A percentile compares a stretch with the other conserved stretches of the same genome.
Conservation (phyloP, 1,140 invertebrate species). For the Vanessa atalanta region DNA sequence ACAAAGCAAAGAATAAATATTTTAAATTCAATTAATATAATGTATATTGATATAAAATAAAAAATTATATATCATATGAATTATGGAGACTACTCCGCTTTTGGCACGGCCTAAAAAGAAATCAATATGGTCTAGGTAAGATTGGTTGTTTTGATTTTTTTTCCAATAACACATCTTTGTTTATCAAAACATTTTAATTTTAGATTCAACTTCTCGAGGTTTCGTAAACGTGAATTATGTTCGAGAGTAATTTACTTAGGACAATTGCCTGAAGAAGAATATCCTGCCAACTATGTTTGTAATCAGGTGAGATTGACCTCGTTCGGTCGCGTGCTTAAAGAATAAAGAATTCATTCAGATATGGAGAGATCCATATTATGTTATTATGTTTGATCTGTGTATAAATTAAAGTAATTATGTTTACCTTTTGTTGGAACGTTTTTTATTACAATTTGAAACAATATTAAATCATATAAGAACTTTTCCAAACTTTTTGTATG, state of each 20-base stretch:
- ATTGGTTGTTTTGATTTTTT: constrained; percentile 28
- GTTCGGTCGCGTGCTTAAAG: constrained; percentile 27
- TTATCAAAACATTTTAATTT: constrained; percentile 43
- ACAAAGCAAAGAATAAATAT: not conserved
- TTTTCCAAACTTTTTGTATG: not conserved
- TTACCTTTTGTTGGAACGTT: too few relatives aligned
- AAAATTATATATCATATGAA: constrained; percentile 1
- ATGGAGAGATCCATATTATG: constrained; percentile 7
- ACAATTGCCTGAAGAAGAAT: constrained; percentile 86
- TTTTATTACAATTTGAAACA: too few relatives aligned
- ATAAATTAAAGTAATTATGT: not conserved
- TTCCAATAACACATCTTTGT: constrained; percentile 33
- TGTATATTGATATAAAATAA: constrained; percentile 1
- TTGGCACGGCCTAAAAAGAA: constrained; percentile 66
- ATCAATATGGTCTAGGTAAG: constrained; percentile 77
- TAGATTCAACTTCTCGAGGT: constrained; percentile 63
- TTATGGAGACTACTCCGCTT: constrained; percentile 75
- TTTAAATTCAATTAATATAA: constrained; percentile 6
- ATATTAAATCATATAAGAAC: too few relatives aligned
- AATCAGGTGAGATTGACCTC: constrained; percentile 85
- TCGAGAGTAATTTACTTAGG: constrained; percentile 75
- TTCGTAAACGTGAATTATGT: constrained; percentile 64
- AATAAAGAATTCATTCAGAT: constrained; percentile 25
- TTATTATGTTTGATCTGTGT: not conserved
- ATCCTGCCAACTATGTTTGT: constrained; percentile 96